phyloP scores from a whole-genome alignment of 92 coral and sea anemone genomes.

The Phymanthus crucifer region DNA sequence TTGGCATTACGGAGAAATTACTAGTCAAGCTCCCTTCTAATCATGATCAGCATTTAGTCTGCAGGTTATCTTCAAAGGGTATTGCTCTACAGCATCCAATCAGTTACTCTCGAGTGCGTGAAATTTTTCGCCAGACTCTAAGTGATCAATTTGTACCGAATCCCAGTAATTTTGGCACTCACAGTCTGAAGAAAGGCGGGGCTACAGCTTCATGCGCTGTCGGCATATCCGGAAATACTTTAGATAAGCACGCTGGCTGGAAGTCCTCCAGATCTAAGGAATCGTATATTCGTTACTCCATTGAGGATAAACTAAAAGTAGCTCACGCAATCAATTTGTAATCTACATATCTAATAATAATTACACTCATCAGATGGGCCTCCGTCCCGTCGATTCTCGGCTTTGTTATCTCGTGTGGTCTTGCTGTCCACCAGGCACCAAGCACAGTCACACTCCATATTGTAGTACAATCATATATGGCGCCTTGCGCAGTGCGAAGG shows the following conservation, averaged over 20 bases:
- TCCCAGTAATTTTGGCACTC: constrained; percentile 34
- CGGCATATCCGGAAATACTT: constrained; percentile 24
- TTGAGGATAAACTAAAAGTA: constrained; percentile 22
- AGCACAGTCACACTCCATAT: too few relatives aligned
- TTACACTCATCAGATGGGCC: too few relatives aligned
- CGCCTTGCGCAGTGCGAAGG: too few relatives aligned
- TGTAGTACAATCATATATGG: too few relatives aligned
- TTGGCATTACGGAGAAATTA: constrained; percentile 28
- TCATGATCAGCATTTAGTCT: constrained; percentile 43
- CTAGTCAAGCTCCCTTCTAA: constrained; percentile 6
- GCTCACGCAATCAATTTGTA: neutral
- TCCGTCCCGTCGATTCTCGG: neutral
- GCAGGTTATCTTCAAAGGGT: constrained; percentile 28
- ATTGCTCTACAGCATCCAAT: constrained; percentile 17
- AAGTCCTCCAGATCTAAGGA: constrained; percentile 35
- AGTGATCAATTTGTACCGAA: constrained; percentile 22
- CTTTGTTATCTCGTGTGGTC: neutral
- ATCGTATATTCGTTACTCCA: constrained; percentile 20
- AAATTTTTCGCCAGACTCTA: constrained; percentile 32
- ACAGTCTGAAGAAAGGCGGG: constrained; percentile 46
- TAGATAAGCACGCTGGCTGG: constrained; percentile 53
- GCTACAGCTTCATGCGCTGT: constrained; percentile 39
- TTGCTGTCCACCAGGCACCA: too few relatives aligned
- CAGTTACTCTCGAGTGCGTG: constrained; percentile 44
- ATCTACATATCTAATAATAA: neutral